Evolutionary conservation across 2,113 vertebrate genomes (phyloP).

Genomic region (Vulpes ferrilata): DNA sequence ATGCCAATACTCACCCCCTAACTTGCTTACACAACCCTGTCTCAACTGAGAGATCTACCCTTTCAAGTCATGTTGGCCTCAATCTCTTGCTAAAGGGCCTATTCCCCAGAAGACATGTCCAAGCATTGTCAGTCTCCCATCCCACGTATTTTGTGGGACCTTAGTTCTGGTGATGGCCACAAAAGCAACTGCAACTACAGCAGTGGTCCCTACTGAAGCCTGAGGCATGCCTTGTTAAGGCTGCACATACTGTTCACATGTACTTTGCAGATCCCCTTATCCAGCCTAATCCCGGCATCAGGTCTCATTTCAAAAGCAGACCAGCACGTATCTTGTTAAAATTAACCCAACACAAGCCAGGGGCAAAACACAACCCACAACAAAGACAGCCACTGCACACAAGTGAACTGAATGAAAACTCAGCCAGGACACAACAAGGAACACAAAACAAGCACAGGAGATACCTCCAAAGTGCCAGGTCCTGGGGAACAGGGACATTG

Average conservation of each 20-base stretch:
- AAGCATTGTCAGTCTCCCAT: background rate
- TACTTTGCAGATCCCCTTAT: background rate
- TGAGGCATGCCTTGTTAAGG: background rate
- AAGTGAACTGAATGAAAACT: background rate
- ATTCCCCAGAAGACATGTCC: background rate
- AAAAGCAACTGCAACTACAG: background rate
- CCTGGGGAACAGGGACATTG: background rate
- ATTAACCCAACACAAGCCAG: background rate
- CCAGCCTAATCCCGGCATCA: background rate
- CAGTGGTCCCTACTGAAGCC: background rate
- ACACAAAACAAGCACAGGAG: background rate
- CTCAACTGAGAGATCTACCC: background rate
- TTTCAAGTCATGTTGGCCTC: background rate
- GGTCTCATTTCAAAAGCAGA: background rate
- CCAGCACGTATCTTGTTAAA: background rate
- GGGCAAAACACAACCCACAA: background rate
- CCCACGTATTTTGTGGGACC: background rate
- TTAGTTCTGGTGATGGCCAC: background rate
- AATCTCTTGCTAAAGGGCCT: background rate
- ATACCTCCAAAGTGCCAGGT: background rate
- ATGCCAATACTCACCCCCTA: background rate
- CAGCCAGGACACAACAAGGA: background rate
- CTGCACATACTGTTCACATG: background rate
- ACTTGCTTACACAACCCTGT: background rate
- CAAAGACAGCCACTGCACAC: background rate